phyloP scores from a whole-genome alignment of 2,888 invertebrate genomes.

The Opisthograptis luteolata region DNA sequence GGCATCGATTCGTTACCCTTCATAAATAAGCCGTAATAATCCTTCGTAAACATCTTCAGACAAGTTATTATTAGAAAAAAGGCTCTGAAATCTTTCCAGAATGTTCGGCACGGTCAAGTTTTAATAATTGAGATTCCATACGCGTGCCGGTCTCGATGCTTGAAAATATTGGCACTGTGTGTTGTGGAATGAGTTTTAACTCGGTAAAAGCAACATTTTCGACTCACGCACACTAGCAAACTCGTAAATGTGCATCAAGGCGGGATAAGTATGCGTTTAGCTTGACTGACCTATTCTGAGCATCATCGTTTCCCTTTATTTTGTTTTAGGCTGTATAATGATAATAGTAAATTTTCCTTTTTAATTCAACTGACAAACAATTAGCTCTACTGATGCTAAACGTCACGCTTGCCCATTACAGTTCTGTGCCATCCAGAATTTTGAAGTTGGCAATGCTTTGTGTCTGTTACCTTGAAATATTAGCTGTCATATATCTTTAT shows the following conservation, averaged over 20 bases:
- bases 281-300: no score
- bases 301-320: no score
- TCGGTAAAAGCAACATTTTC: not conserved
- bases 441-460: no score
- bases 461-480: no score
- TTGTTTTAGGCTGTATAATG: no score
- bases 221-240: not conserved
- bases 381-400: no score
- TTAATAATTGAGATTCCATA: conserved; percentile 57
- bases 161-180: conserved; percentile 58
- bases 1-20: conserved; percentile 25
- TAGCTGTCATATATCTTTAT: no score
- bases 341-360: no score
- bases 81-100: conserved; percentile 27
- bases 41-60: conserved; percentile 17
- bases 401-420: no score
- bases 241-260: not conserved
- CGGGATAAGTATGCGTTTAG: not conserved
- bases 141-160: conserved; percentile 55
- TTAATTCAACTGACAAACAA: no score
- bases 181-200: not conserved
- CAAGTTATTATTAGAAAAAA: conserved; percentile 23
- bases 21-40: conserved; percentile 12
- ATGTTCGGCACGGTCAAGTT: conserved; percentile 44
- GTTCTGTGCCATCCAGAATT: no score